These are phyloP conservation scores for Tridacna crocea DNA, from an alignment of 2,888 invertebrate species.

Conservation along the genomic window DNA sequence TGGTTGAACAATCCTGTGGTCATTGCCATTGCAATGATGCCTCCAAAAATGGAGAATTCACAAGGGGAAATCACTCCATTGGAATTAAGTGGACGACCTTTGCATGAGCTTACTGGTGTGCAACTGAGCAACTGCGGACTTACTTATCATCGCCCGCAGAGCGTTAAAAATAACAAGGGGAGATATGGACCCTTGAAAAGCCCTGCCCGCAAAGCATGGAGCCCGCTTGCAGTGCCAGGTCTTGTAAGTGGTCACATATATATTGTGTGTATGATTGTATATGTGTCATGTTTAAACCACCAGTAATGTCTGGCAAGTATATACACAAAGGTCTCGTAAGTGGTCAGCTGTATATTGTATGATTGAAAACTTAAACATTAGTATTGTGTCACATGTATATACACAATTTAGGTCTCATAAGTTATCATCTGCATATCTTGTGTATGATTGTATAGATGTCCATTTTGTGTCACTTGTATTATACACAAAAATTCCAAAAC, in stretches of 20 bases:
- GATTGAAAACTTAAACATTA: neutral
- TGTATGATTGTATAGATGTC: too few species aligned
- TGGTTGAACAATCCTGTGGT: conserved; percentile 50
- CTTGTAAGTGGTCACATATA: conserved; percentile 11
- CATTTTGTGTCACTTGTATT: too few species aligned
- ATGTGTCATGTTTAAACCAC: too few species aligned
- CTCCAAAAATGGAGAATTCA: neutral
- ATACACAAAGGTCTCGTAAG: too few species aligned
- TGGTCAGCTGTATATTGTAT: neutral
- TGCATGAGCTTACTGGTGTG: conserved; percentile 18
- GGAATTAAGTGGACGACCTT: conserved; percentile 24
- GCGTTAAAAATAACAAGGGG: conserved; percentile 12
- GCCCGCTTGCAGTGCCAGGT: conserved; percentile 13
- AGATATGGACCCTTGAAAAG: conserved; percentile 10
- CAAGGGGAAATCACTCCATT: neutral
- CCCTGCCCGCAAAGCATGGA: conserved; percentile 18
- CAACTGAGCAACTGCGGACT: conserved; percentile 15
- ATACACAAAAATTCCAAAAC: too few species aligned
- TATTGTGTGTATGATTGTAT: neutral
- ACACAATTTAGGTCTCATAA: too few species aligned
- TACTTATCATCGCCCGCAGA: conserved; percentile 21
- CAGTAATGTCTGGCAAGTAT: too few species aligned
- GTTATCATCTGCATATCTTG: too few species aligned
- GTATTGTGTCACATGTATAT: too few species aligned
- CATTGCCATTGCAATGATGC: conserved; percentile 30